phyloP scores from a whole-genome alignment of 2,888 invertebrate species.

The Pachymerium ferrugineum region DNA sequence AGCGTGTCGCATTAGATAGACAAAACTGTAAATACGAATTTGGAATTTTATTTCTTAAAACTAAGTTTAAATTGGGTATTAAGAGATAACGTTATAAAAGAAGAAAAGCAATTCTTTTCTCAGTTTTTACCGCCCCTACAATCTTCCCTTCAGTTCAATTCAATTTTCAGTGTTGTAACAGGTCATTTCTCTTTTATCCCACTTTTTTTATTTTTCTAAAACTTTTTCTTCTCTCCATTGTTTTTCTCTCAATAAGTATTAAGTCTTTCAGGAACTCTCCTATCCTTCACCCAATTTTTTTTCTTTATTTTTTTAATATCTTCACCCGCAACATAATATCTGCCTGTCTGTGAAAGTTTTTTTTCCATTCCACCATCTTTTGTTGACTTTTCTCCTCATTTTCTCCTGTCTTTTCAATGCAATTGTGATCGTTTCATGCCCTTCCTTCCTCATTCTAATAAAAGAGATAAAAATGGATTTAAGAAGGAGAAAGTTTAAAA shows the following conservation, averaged over 20 bases:
- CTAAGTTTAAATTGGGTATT: too few relatives aligned
- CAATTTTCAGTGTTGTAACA: slow-evolving; percentile 14
- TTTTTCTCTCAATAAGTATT: slow-evolving; percentile 15
- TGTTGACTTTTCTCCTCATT: background rate
- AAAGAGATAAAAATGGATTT: background rate
- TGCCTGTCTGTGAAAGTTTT: background rate
- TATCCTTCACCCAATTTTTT: background rate
- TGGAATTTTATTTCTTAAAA: too few relatives aligned
- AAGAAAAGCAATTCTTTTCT: background rate
- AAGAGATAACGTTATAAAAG: slow-evolving; percentile 6
- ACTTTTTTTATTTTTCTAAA: background rate
- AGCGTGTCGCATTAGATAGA: too few relatives aligned
- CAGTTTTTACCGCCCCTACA: background rate
- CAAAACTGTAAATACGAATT: too few relatives aligned
- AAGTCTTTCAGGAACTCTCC: background rate
- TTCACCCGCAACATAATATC: background rate
- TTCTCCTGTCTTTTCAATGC: too few relatives aligned
- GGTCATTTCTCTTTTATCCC: slow-evolving; percentile 21
- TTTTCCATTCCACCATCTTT: slow-evolving; percentile 4
- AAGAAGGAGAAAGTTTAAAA: too few relatives aligned
- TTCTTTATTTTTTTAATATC: background rate
- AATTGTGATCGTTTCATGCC: background rate
- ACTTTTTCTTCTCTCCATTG: background rate
- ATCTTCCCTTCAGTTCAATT: slow-evolving; percentile 21
- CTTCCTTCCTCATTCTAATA: background rate